These are phyloP conservation scores for Metacarcinus magister DNA, from an alignment of 2,888 invertebrate species.

Conservation along the genomic window DNA sequence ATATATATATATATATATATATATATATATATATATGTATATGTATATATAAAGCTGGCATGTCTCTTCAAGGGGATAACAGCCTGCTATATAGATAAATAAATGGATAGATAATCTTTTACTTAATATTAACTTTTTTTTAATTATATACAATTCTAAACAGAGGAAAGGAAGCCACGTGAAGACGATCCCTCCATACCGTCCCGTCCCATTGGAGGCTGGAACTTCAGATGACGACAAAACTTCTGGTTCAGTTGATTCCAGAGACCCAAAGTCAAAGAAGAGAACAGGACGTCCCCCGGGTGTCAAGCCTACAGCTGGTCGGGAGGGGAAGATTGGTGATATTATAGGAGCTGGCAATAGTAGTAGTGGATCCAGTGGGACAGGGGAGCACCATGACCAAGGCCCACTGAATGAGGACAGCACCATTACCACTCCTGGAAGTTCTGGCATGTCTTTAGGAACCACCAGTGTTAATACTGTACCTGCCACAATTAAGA, in stretches of 20 bases:
- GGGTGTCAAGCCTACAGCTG: slow-evolving; percentile 62
- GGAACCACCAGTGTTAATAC: slow-evolving; percentile 43
- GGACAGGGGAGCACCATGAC: slow-evolving; percentile 63
- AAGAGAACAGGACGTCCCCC: slow-evolving; percentile 75
- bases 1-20: slow-evolving; percentile 57
- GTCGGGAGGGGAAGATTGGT: slow-evolving; percentile 74
- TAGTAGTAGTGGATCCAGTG: slow-evolving; percentile 64
- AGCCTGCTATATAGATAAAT: background rate
- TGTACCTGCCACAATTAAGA: slow-evolving; percentile 61
- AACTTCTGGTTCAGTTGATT: slow-evolving; percentile 65
- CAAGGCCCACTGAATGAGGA: slow-evolving; percentile 59
- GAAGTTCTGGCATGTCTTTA: slow-evolving; percentile 69
- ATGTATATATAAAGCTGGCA: slow-evolving; percentile 8
- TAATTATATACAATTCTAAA: background rate
- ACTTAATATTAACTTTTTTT: background rate
- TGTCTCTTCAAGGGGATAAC: too few relatives aligned
- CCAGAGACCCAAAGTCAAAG: slow-evolving; percentile 78
- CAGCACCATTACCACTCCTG: slow-evolving; percentile 54
- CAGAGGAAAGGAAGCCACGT: slow-evolving; percentile 81
- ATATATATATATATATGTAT: slow-evolving; percentile 56
- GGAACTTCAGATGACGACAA: slow-evolving; percentile 78
- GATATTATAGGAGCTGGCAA: slow-evolving; percentile 67
- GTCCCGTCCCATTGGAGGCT: slow-evolving; percentile 79
- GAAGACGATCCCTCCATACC: slow-evolving; percentile 82
- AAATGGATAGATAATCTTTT: background rate